A percentile compares a stretch with the other conserved stretches of the same genome.
Conservation (phyloP, 2,113 vertebrate species). For the Campylomormyrus tamandua region DNA sequence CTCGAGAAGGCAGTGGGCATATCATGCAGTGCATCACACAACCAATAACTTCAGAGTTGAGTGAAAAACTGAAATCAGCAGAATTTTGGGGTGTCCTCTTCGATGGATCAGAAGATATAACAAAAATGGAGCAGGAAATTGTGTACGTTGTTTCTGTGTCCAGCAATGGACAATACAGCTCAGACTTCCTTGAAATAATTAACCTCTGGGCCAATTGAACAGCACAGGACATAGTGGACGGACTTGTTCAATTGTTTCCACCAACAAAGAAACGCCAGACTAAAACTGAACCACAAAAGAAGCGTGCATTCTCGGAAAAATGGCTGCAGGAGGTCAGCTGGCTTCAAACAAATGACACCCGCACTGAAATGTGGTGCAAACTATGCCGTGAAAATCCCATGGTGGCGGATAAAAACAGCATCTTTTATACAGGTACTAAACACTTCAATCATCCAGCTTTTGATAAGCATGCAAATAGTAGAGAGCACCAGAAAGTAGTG, state of each 20-base stretch:
- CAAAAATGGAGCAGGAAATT: not conserved
- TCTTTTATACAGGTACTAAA: conserved; percentile 4
- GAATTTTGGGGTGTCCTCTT: not conserved
- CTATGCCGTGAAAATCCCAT: not conserved
- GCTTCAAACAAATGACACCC: not conserved
- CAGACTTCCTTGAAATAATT: not conserved
- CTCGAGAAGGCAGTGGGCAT: not conserved
- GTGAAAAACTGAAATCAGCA: not conserved
- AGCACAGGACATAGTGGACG: not conserved
- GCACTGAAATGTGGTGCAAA: conserved; percentile 18
- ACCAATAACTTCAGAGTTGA: not conserved
- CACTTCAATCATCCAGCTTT: conserved; percentile 26
- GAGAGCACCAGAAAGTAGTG: not conserved
- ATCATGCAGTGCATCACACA: not conserved
- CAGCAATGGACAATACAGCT: not conserved
- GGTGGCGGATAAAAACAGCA: conserved; percentile 11
- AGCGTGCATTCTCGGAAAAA: not conserved
- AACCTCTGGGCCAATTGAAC: not conserved
- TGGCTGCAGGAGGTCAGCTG: not conserved
- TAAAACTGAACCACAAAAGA: not conserved
- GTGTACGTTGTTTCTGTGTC: not conserved
- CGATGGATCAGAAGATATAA: no score
- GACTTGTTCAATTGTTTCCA: not conserved
- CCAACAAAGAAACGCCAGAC: not conserved
- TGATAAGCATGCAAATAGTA: conserved; percentile 25